Conservation (phyloP, 2,888 invertebrate genomes). For the Pediacus dermestoides region DNA sequence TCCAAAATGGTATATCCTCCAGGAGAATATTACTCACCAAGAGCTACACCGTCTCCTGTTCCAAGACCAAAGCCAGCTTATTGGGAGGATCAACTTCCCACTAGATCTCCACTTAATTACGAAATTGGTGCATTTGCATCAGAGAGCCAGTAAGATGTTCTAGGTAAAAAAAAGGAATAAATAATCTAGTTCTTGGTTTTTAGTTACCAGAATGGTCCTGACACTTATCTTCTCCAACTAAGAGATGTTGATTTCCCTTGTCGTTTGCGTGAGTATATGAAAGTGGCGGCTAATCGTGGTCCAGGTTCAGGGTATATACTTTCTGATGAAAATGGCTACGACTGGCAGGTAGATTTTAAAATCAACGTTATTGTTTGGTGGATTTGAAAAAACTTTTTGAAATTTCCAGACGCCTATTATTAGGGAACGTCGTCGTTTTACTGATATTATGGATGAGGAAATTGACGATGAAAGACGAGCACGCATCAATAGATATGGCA, state of each 20-base stretch:
- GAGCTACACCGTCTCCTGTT: conserved; percentile 65
- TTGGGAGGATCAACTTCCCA: conserved; percentile 70
- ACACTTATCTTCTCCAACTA: conserved; percentile 90
- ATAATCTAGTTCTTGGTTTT: conserved; percentile 17
- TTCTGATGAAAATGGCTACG: conserved; percentile 66
- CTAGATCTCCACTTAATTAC: conserved; percentile 78
- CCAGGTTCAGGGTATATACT: conserved; percentile 66
- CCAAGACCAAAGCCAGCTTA: conserved; percentile 51
- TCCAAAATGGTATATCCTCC: conserved; percentile 93
- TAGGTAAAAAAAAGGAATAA: too few relatives aligned
- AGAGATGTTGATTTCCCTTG: conserved; percentile 95
- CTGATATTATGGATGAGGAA: conserved; percentile 93
- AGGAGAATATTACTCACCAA: conserved; percentile 76
- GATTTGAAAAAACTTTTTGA: too few relatives aligned
- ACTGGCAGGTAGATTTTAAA: conserved; percentile 69
- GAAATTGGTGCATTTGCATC: conserved; percentile 77
- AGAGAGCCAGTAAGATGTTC: conserved; percentile 76
- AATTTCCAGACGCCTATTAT: conserved; percentile 76
- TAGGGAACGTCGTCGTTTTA: conserved; percentile 84
- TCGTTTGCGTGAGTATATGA: conserved; percentile 87
- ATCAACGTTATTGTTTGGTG: too few relatives aligned
- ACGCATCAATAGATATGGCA: conserved; percentile 73
- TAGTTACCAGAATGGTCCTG: conserved; percentile 95
- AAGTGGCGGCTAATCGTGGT: conserved; percentile 78
- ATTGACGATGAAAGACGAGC: conserved; percentile 86